Evolutionary conservation across 2,888 invertebrate species (phyloP).

Genomic region (Dryococelus australis): DNA sequence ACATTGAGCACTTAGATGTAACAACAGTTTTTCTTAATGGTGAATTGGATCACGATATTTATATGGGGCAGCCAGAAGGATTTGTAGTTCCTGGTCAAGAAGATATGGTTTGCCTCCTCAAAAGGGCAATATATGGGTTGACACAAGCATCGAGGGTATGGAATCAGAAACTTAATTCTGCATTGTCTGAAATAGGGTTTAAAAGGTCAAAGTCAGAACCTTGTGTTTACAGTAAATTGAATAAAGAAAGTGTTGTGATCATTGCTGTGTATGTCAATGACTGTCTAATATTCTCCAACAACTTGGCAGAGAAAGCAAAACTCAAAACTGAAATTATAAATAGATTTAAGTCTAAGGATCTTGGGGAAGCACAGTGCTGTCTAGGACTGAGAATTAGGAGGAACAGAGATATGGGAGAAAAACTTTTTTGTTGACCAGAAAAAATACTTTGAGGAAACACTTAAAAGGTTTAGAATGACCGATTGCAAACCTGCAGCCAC

Average conservation of each 20-base stretch:
- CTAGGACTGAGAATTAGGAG: neutral
- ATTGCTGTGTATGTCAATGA: constrained; percentile 6
- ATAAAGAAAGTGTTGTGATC: neutral
- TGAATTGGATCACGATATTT: neutral
- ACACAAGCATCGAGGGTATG: neutral
- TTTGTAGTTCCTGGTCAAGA: neutral
- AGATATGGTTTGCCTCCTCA: neutral
- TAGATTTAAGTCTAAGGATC: too few species aligned
- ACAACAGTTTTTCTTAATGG: neutral
- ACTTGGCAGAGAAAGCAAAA: neutral
- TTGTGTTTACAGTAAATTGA: too few species aligned
- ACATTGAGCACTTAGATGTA: neutral
- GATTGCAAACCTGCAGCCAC: neutral
- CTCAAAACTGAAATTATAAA: neutral
- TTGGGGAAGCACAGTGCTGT: neutral
- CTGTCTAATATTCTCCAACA: neutral
- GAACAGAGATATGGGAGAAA: neutral
- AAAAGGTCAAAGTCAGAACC: constrained; percentile 4
- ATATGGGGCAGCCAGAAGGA: neutral
- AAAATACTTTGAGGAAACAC: neutral
- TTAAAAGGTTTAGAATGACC: neutral
- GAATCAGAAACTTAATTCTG: neutral
- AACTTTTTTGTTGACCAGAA: neutral
- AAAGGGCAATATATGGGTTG: neutral
- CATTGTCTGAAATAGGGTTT: neutral